phyloP scores from a whole-genome alignment of 2,113 vertebrate genomes.

The Cinclus cinclus region DNA sequence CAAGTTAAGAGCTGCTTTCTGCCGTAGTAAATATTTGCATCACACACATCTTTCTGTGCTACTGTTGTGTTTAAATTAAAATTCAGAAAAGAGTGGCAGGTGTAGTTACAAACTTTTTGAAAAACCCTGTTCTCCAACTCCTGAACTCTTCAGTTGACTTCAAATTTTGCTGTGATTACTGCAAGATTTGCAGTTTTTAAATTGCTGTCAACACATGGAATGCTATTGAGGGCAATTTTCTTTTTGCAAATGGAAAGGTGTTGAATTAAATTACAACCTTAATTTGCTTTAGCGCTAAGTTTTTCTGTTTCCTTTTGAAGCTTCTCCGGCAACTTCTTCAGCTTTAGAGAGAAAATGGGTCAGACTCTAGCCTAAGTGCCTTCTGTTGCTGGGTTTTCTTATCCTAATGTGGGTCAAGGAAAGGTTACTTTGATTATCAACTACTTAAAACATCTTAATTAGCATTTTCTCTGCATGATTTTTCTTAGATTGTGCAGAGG shows the following conservation, averaged over 20 bases:
- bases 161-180: background rate
- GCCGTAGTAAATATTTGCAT: background rate
- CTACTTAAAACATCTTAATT: constrained; percentile 27
- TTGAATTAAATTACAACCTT: background rate
- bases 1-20: background rate
- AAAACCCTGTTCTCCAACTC: background rate
- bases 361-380: background rate
- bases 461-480: constrained; percentile 23
- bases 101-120: background rate
- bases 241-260: background rate
- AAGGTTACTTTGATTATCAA: constrained; percentile 23
- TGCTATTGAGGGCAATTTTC: background rate
- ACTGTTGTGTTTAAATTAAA: background rate
- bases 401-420: constrained; percentile 36
- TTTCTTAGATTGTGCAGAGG: background rate
- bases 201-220: background rate
- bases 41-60: background rate
- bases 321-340: background rate
- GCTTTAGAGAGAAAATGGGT: constrained; percentile 8
- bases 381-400: constrained; percentile 49
- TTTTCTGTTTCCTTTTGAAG: background rate
- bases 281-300: background rate
- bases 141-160: background rate
- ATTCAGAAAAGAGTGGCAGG: background rate
- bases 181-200: background rate